Conservation (phyloP, 2,888 invertebrate genomes). For the Maniola hyperantus region DNA sequence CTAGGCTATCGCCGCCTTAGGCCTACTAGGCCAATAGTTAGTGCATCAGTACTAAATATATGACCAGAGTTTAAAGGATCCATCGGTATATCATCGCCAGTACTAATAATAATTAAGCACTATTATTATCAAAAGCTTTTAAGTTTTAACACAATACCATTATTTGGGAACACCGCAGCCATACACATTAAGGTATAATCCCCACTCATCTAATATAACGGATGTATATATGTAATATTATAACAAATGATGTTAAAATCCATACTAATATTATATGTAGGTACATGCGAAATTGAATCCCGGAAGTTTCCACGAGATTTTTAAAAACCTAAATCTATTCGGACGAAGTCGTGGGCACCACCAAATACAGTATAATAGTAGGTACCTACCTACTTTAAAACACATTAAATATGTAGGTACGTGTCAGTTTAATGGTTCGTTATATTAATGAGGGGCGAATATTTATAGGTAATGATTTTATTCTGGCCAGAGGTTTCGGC, state of each 20-base stretch:
- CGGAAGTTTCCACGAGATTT: too few species aligned
- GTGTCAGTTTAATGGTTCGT: constrained; percentile 2
- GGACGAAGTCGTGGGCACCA: too few species aligned
- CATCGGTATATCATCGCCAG: background rate
- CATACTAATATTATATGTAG: background rate
- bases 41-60: constrained; percentile 1
- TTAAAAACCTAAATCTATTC: too few species aligned
- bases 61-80: background rate
- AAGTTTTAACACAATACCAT: constrained; percentile 63
- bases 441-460: constrained; percentile 6
- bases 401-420: constrained; percentile 14
- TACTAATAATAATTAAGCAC: constrained; percentile 18
- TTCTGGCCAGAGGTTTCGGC: background rate
- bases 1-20: too few species aligned
- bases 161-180: constrained; percentile 51
- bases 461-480: constrained; percentile 14
- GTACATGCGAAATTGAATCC: too few species aligned
- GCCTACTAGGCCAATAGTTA: background rate
- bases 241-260: background rate
- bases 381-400: background rate
- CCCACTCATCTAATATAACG: constrained; percentile 2
- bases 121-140: constrained; percentile 60
- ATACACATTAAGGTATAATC: constrained; percentile 31
- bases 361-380: background rate
- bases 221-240: background rate